Conservation (phyloP, 2,797 vertebrate species). For the Lepidocolaptes lacrymiger region DNA sequence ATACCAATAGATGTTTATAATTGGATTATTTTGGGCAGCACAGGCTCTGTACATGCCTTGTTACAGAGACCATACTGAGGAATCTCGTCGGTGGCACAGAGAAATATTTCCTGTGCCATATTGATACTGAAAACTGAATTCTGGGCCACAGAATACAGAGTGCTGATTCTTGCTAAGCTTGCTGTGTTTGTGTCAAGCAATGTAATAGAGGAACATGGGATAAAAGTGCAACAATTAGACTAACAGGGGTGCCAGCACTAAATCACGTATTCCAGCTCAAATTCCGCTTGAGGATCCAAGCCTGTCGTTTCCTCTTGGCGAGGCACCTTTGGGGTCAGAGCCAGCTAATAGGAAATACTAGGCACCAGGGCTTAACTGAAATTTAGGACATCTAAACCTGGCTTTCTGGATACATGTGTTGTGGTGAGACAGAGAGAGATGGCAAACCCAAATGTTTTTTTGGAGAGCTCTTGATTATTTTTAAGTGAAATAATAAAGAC, state of each 20-base stretch:
- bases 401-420: neutral
- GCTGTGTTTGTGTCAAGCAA: neutral
- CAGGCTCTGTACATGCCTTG: neutral
- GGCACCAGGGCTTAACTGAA: neutral
- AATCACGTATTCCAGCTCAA: neutral
- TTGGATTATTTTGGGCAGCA: neutral
- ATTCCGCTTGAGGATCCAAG: neutral
- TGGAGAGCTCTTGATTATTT: neutral
- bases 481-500: neutral
- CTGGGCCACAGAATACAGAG: neutral
- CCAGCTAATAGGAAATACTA: conserved; percentile 9
- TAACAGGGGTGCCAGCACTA: neutral
- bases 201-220: neutral
- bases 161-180: neutral
- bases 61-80: neutral
- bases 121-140: neutral
- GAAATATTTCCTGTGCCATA: neutral
- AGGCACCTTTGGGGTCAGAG: neutral
- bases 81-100: neutral
- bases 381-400: neutral
- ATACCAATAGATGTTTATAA: too few relatives aligned
- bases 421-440: neutral
- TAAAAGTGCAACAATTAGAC: neutral
- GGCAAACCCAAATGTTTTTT: neutral
- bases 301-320: neutral